phyloP scores from a whole-genome alignment of 2,888 invertebrate species.

The Tridacna crocea region DNA sequence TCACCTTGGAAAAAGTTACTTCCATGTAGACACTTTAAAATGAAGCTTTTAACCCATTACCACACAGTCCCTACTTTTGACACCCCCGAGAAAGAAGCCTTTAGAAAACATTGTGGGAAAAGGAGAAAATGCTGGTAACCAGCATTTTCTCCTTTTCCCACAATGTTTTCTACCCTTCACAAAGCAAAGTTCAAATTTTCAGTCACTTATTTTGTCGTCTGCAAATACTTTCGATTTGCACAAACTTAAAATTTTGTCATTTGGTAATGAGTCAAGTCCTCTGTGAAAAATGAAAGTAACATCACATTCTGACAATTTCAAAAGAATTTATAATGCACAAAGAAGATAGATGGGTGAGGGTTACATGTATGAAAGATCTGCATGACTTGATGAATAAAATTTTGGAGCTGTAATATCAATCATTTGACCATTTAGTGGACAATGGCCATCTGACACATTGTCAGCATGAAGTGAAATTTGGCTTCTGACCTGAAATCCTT shows the following conservation, averaged over 20 bases:
- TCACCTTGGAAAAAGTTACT: too few species aligned
- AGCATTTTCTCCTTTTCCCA: neutral
- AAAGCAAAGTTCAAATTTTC: neutral
- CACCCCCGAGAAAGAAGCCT: neutral
- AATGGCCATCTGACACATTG: neutral
- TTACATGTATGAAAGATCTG: neutral
- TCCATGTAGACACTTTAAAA: neutral
- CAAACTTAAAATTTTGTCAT: too few species aligned
- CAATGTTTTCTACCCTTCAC: neutral
- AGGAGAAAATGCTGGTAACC: neutral
- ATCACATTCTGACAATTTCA: too few species aligned
- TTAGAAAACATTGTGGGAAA: neutral
- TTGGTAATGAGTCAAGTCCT: too few species aligned
- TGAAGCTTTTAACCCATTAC: neutral
- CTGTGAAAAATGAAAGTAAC: too few species aligned
- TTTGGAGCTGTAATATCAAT: neutral
- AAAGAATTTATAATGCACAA: too few species aligned
- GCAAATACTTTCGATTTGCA: too few species aligned
- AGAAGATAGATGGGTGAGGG: neutral
- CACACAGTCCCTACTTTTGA: neutral
- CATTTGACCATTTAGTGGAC: slow-evolving; percentile 15
- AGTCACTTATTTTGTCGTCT: too few species aligned
- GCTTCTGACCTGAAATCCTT: neutral
- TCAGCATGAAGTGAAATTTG: neutral
- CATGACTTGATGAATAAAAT: slow-evolving; percentile 4